A percentile compares a stretch with the other conserved stretches of the same genome.
Conservation (phyloP, 2,797 vertebrate genomes). For the Gobio occitaniae region DNA sequence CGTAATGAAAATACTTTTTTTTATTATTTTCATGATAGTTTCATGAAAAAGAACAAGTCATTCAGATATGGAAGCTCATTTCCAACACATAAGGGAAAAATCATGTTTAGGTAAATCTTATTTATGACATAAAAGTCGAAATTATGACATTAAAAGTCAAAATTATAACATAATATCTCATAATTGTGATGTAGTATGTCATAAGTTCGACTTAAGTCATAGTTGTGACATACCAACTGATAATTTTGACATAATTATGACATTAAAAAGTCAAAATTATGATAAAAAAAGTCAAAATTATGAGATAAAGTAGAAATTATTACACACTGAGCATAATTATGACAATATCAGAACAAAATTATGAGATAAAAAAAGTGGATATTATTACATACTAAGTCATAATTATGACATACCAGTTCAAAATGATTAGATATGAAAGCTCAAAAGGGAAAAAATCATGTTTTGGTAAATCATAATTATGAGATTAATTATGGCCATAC, state of each 20-base stretch:
- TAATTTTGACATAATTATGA: neutral
- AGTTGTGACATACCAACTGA: no score
- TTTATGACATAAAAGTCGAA: neutral
- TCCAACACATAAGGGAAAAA: fast-evolving
- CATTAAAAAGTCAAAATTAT: neutral
- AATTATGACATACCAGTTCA: no score
- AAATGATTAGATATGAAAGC: no score
- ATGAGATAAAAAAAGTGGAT: no score
- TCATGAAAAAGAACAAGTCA: neutral
- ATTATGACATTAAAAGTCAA: neutral
- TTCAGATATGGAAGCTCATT: neutral
- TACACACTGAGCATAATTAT: neutral
- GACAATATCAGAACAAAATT: neutral
- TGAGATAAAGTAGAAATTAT: neutral
- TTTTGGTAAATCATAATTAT: no score
- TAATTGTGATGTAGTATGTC: no score
- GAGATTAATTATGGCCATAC: no score
- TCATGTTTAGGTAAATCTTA: neutral
- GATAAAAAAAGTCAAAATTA: neutral
- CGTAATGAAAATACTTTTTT: neutral
- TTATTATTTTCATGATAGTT: neutral
- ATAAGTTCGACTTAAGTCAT: no score
- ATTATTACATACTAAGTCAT: no score
- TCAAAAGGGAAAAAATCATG: no score
- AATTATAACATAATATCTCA: no score